Base-by-base conservation (phyloP, 2,888 invertebrate species). In the Globia sparganii region DNA sequence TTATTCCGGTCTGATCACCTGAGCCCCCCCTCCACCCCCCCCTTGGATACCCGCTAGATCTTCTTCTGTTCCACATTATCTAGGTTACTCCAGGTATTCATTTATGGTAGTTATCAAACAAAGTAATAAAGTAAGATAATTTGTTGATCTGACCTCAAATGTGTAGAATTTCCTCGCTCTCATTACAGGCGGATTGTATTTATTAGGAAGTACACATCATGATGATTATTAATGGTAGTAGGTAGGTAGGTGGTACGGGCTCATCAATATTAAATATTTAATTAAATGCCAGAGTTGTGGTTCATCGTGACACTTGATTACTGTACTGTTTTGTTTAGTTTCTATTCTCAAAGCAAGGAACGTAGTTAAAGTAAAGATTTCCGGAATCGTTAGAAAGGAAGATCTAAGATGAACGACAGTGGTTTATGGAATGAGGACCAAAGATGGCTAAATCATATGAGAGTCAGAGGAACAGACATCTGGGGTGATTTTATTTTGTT, bases 191-290 rank as follows among this genome's bases (percentile, higher is more conserved):
- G 5, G 18, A 62, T 72, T 75, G n/a, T 68, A 43, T 46, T 59
- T 46, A 75, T 76, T 73, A 58, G 59, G 59, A 61, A 58, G 53
- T 64, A 49, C 13, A 15, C 9, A 31, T 1, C 25, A 46, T 72
- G n/a, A 49, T 43, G 49, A 69, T 69, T 71, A 66, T 68, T 74
- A 34, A 75, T 67, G 43, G 18, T 46, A 37, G 56, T 28, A 49
- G 40, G 25, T 18, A 34, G n/a, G 34, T 34, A 28, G n/a, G 72
- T 46, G 18, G 43, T n/a, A 5, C n/a, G 15, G n/a, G 34, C 58
- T 75, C 66, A 72, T 84, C 69, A 84, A 83, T 75, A 66, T 66
- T 72, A 37, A 37, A 72, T 66, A 79, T 79, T 69, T 75, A 84
- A 79, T 83, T 75, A 69, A 62, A 69, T 62, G 80, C 75, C 84